Evolutionary conservation across 2,113 vertebrate genomes (phyloP).

Genomic region (Menidia beryllina): DNA sequence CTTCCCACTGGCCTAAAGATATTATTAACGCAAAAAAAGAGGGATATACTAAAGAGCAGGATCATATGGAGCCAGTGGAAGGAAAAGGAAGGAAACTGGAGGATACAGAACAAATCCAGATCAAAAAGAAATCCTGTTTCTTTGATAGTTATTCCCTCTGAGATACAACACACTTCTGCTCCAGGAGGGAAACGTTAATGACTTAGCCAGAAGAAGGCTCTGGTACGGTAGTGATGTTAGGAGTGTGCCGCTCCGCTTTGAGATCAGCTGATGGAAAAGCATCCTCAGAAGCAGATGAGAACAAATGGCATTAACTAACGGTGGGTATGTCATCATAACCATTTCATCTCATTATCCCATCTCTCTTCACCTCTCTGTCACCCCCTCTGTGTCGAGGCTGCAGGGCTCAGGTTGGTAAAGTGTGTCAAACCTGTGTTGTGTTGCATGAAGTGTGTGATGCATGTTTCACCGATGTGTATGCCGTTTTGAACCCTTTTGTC

Average conservation of each 20-base stretch:
- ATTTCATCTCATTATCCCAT: slow-evolving; percentile 72
- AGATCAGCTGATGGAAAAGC: slow-evolving; percentile 33
- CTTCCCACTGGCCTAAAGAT: slow-evolving; percentile 70
- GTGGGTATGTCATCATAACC: slow-evolving; percentile 72
- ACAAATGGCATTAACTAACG: slow-evolving; percentile 42
- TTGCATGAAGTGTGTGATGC: slow-evolving; percentile 64
- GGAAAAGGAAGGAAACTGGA: slow-evolving; percentile 45
- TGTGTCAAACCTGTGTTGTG: slow-evolving; percentile 22
- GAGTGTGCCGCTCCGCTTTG: slow-evolving; percentile 25
- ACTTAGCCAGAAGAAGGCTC: slow-evolving; percentile 38
- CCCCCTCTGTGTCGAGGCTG: slow-evolving; percentile 48
- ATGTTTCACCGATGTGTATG: slow-evolving; percentile 54
- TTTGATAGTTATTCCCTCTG: slow-evolving; percentile 56
- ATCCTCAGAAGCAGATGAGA: slow-evolving; percentile 33
- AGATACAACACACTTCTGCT: slow-evolving; percentile 39
- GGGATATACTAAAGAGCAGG: slow-evolving; percentile 45
- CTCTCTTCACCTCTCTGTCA: slow-evolving; percentile 50
- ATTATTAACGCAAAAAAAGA: slow-evolving; percentile 65
- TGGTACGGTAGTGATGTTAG: slow-evolving; percentile 34
- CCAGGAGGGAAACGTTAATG: slow-evolving; percentile 42
- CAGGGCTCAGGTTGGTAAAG: slow-evolving; percentile 71
- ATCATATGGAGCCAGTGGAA: slow-evolving; percentile 45
- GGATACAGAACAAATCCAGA: slow-evolving; percentile 58
- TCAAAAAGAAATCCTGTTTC: slow-evolving; percentile 57
- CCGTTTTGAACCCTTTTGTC: neutral